phyloP scores from a whole-genome alignment of 2,797 vertebrate genomes.

The Lophotriccus pileatus region DNA sequence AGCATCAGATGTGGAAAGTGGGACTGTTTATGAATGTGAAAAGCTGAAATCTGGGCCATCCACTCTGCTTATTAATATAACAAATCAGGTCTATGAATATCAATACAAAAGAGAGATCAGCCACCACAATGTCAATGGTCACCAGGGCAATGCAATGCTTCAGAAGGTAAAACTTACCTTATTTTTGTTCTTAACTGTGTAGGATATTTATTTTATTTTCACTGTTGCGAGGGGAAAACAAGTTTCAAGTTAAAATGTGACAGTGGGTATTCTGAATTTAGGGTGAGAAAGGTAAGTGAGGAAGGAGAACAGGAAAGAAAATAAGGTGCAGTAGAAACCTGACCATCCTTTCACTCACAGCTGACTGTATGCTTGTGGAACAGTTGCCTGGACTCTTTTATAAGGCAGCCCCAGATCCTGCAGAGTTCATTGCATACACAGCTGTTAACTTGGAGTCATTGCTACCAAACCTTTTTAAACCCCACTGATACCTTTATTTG shows the following conservation, averaged over 20 bases:
- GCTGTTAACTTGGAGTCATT: not conserved
- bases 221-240: not conserved
- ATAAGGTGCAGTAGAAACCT: not conserved
- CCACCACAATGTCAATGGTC: slow-evolving; percentile 69
- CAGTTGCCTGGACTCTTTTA: not conserved
- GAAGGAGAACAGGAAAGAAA: not conserved
- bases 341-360: not conserved
- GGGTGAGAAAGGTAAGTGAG: not conserved
- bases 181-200: not conserved
- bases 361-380: not conserved
- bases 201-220: not conserved
- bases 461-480: not conserved
- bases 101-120: slow-evolving; percentile 76
- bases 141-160: slow-evolving; percentile 69
- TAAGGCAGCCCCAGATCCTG: not conserved
- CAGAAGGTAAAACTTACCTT: slow-evolving; percentile 74
- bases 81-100: slow-evolving; percentile 77
- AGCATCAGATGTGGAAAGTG: slow-evolving; percentile 60
- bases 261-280: not conserved
- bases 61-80: slow-evolving; percentile 75
- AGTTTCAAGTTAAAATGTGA: not conserved
- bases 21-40: slow-evolving; percentile 71
- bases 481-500: not conserved
- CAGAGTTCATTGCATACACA: not conserved
- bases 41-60: slow-evolving; percentile 68